These are phyloP conservation scores for Leucophenga maculata DNA, from an alignment of 2,888 invertebrate species.

Conservation along the genomic window DNA sequence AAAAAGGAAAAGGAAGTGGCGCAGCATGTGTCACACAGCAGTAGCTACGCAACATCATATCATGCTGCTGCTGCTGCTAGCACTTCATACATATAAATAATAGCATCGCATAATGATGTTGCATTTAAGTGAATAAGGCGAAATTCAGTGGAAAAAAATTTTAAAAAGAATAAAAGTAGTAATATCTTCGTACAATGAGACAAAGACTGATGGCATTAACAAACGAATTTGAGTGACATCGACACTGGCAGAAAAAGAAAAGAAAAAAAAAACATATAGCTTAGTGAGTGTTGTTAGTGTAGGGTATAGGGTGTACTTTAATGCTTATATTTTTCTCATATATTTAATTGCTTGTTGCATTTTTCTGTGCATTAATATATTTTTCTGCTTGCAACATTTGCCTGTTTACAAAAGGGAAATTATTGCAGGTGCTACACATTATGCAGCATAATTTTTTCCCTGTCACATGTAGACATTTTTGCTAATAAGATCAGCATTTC, in stretches of 20 bases:
- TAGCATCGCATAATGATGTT: slow-evolving; percentile 14
- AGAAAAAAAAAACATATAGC: neutral
- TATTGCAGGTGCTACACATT: no score
- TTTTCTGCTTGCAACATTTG: no score
- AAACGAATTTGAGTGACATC: slow-evolving; percentile 2
- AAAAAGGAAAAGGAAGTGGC: neutral
- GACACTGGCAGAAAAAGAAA: neutral
- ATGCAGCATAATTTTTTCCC: no score
- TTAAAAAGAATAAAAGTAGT: neutral
- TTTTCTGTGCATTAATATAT: no score
- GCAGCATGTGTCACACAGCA: neutral
- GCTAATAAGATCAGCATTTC: no score
- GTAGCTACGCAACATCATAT: slow-evolving; percentile 5
- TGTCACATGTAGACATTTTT: no score
- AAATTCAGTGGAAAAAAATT: neutral
- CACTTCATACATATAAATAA: neutral
- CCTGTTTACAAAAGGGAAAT: no score
- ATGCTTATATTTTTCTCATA: no score
- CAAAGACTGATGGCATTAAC: slow-evolving; percentile 3
- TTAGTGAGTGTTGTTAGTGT: no score
- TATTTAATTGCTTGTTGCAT: no score
- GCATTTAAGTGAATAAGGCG: slow-evolving; percentile 23
- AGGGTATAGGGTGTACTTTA: no score
- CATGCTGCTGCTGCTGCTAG: neutral
- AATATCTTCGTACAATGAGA: neutral